Evolutionary conservation across 2,797 vertebrate species (phyloP).

Genomic region (Iguana delicatissima): DNA sequence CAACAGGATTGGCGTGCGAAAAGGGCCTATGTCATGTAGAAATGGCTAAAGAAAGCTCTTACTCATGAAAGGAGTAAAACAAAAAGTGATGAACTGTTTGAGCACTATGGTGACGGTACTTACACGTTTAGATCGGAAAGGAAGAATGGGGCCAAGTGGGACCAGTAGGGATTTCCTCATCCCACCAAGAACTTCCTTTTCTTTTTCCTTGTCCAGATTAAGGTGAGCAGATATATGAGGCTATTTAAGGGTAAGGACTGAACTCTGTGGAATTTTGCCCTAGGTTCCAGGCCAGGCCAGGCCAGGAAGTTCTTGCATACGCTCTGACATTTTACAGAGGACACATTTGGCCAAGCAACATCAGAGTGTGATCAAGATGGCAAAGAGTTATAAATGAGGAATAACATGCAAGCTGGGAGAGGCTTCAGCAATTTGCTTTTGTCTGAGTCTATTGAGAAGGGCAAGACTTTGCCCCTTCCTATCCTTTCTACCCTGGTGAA

Average conservation of each 20-base stretch:
- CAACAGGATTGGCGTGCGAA: too few relatives aligned
- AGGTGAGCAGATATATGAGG: background rate
- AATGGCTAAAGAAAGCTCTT: background rate
- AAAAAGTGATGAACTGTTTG: slow-evolving; percentile 32
- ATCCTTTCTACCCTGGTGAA: too few relatives aligned
- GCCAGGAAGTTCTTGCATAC: background rate
- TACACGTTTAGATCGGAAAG: too few relatives aligned
- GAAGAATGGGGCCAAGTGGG: background rate
- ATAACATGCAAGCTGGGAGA: too few relatives aligned
- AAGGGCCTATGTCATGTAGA: too few relatives aligned
- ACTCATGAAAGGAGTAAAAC: background rate
- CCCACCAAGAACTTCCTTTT: background rate
- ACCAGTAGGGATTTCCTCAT: background rate
- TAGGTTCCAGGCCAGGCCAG: background rate
- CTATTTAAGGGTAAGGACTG: background rate
- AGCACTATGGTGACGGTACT: background rate
- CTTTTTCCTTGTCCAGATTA: background rate
- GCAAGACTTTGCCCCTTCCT: too few relatives aligned
- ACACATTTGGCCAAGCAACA: too few relatives aligned
- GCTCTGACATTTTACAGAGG: too few relatives aligned
- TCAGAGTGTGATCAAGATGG: too few relatives aligned
- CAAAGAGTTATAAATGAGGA: too few relatives aligned
- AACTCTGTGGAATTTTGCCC: background rate
- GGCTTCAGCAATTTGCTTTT: too few relatives aligned
- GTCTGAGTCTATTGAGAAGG: too few relatives aligned